phyloP scores from a whole-genome alignment of 2,888 invertebrate genomes.

The Drosophila anceps region DNA sequence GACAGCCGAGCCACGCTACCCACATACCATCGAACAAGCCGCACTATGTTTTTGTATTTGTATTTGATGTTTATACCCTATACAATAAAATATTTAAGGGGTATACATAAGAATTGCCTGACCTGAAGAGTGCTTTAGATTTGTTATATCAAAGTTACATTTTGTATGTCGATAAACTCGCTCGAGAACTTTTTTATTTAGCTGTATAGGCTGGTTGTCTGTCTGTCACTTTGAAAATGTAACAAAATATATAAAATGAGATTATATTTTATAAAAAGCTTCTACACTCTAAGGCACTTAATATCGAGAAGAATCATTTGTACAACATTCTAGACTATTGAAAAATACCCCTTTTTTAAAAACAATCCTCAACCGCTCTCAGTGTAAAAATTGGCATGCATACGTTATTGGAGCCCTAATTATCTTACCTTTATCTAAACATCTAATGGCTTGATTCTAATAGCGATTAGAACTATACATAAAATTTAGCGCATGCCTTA shows the following conservation, averaged over 20 bases:
- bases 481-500: not conserved
- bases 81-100: not conserved
- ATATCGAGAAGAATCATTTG: no score
- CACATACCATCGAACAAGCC: conserved; percentile 60
- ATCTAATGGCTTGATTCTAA: not conserved
- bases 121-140: not conserved
- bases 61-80: conserved; percentile 62
- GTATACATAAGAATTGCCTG: not conserved
- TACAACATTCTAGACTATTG: no score
- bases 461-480: not conserved
- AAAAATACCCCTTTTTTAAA: no score
- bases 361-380: no score
- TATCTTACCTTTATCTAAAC: no score
- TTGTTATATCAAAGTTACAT: not conserved
- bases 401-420: no score
- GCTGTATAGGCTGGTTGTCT: no score
- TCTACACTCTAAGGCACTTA: not conserved
- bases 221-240: no score
- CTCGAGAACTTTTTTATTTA: no score
- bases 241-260: no score
- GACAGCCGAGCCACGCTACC: conserved; percentile 33
- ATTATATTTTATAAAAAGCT: not conserved
- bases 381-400: no score
- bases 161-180: no score
- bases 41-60: conserved; percentile 80